Evolutionary conservation across 1,140 invertebrate species (phyloP), one percentile per base, ranked within the genome.

Genomic region (Teleogryllus occipitalis): DNA sequence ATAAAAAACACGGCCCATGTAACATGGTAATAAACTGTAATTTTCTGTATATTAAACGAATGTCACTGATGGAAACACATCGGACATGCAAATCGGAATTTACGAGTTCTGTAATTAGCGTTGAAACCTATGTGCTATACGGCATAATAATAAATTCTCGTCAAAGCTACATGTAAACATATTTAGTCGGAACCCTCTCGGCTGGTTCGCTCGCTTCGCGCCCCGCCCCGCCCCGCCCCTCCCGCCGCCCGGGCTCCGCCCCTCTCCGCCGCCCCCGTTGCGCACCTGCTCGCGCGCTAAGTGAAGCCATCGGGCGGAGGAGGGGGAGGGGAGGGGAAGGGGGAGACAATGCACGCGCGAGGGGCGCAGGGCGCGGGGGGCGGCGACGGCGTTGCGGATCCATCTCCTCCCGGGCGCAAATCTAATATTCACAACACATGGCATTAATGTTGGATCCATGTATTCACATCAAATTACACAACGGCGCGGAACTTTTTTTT

Each of bases 141-240:
- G 78, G 48, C 72, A 78, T 78, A 72, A 78, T 74, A 78, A 78
- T 78, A 78, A 78, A 78, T 78, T 78, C 54, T 73, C 15, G 72
- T 78, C 78, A 78, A 78, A 78, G 54, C 72, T 73, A 78, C 78
- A 74, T 78, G 78, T 78, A 78, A 78, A 78, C 78, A 78, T 78
- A 78, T 73, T 3, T 54, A 73, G 22, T 74, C 49, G 47, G 49
- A 54, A 54, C 8, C 49, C 49, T 54, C 49, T 8, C 49, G 49
- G 49, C 49, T 54, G 8, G 49, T 15, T 8, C 49, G 49, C 49
- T 15, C 49, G 8, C 49, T 54, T 8, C n/a, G n/a, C n/a, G n/a
- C n/a, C n/a, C n/a, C n/a, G n/a, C n/a, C n/a, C n/a, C n/a, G 8
- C 49, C 49, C 49, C 49, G 49, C 15, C 49, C 8, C 49, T 15